A percentile compares a stretch with the other conserved stretches of the same genome.
Conservation (phyloP, 2,888 invertebrate genomes). For the Glomeris marginata region DNA sequence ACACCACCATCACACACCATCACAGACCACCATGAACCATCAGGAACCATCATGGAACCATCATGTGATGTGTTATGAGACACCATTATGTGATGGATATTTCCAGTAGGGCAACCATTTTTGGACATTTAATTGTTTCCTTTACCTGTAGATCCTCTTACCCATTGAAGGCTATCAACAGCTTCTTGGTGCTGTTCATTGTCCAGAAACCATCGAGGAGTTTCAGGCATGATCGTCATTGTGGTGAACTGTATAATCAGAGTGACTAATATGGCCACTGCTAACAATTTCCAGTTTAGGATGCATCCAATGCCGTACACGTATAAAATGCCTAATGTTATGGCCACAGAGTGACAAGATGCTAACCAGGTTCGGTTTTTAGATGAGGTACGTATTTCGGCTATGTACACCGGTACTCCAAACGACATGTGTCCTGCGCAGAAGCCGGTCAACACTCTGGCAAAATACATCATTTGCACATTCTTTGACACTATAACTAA, state of each 20-base stretch:
- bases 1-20: too few species aligned
- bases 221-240: constrained; percentile 10
- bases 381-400: constrained; percentile 15
- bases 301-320: not conserved
- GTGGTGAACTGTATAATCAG: not conserved
- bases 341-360: constrained; percentile 12
- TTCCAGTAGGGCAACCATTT: too few species aligned
- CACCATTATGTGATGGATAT: too few species aligned
- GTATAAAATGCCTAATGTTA: constrained; percentile 8
- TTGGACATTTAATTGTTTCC: too few species aligned
- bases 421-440: constrained; percentile 13
- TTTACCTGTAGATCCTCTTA: constrained; percentile 7
- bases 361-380: constrained; percentile 14
- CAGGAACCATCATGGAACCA: too few species aligned
- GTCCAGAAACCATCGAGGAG: constrained; percentile 7
- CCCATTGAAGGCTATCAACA: constrained; percentile 1
- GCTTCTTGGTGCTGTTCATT: not conserved
- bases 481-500: constrained; percentile 10
- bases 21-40: too few species aligned
- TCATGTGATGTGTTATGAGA: too few species aligned
- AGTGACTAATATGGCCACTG: constrained; percentile 1
- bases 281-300: constrained; percentile 7
- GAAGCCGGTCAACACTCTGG: constrained; percentile 13
- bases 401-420: constrained; percentile 8
- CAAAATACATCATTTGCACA: constrained; percentile 9